Percentiles rank a stretch among this genome's conserved stretches.
Conservation (phyloP, 2,888 invertebrate species). For the Escarpia spicata region DNA sequence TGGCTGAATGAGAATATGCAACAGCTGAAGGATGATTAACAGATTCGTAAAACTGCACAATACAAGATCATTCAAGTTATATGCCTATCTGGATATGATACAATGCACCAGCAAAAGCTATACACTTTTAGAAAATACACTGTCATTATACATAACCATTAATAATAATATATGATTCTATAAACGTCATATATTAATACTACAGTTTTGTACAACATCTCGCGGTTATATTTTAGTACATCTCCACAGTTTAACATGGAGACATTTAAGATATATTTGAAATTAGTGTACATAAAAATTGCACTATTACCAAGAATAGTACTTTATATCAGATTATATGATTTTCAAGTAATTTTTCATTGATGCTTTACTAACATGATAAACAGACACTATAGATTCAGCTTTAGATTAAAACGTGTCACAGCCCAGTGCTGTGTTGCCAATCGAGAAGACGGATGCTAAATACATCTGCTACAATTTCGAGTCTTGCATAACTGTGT, state of each 20-base stretch:
- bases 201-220: neutral
- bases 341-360: no score
- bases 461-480: no score
- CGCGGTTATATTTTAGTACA: neutral
- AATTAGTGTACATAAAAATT: no score
- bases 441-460: no score
- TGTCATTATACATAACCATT: neutral
- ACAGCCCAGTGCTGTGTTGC: no score
- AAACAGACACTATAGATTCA: no score
- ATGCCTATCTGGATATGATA: neutral
- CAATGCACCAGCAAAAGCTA: neutral
- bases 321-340: no score
- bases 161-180: neutral
- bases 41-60: neutral
- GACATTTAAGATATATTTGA: neutral
- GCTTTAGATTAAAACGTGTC: no score
- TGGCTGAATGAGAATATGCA: neutral
- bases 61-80: neutral
- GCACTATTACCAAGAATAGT: no score
- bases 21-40: neutral
- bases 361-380: no score
- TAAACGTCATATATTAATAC: neutral
- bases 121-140: neutral
- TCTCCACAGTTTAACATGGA: neutral
- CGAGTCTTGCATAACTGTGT: no score